Evolutionary conservation across 2,113 vertebrate genomes (phyloP), one percentile per base, ranked within the genome.

Genomic region (Anseranas semipalmata): DNA sequence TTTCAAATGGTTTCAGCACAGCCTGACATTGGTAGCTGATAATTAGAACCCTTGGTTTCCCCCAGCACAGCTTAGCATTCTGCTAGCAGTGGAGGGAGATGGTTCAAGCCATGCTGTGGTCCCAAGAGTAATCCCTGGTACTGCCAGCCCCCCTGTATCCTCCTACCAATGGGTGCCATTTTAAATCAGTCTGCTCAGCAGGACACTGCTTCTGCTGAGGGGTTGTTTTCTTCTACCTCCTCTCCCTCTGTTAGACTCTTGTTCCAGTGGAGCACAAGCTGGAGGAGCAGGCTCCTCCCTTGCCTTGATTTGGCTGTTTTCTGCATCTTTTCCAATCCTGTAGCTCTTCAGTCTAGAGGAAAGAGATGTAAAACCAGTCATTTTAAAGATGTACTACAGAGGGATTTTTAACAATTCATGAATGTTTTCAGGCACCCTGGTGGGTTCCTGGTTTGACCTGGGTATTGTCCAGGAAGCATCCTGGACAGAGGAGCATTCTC

Each of bases 111-210:
- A 1, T 33, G 43, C 55, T 0, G 5, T 14, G 43, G 46, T 80
- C 60, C 56, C 48, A 35, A 62, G 35, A 85, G 48, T 0, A 2
- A 21, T 70, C 21, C 50, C 1, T 6, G n/a, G 28, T 84, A 33
- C 72, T 63, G 62, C 43, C n/a, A 79, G 68, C 27, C 24, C 33
- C 27, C 25, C 0, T 0, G 43, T 48, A 37, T 52, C 60, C 35
- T 90, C 58, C 27, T 12, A 5, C 41, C 53, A 16, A 56, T 65
- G 12, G 24, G 14, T 56, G 16, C 30, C 41, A 1, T 52, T 8
- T 56, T 71, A 25, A 25, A n/a, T 62, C 32, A 45, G 33, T 59
- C 21, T 33, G 22, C 37, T 88, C 35, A 53, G 0, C 59, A 1
- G 2, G 35, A 17, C 37, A 7, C 45, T 50, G 2, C 20, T 59